These are phyloP conservation scores for Cardiocondyla obscurior DNA, from an alignment of 1,140 invertebrate genomes.

Conservation along the genomic window DNA sequence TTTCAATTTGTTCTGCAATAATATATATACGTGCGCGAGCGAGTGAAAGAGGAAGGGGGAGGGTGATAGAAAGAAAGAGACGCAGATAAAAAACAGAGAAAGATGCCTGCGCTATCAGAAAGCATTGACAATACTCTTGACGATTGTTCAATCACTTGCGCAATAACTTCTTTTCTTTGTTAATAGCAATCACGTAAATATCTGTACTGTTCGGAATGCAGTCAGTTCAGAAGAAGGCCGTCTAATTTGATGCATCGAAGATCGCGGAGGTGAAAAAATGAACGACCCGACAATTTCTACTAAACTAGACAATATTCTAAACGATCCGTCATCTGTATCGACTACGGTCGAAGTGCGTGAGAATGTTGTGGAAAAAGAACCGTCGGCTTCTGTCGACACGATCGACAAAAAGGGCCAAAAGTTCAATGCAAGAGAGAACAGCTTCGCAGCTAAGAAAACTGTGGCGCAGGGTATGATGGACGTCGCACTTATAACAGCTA, in stretches of 20 bases:
- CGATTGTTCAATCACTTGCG: background rate
- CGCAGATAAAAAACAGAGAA: background rate
- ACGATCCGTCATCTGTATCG: background rate
- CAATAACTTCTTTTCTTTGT: background rate
- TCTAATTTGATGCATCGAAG: background rate
- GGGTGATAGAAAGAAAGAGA: too few relatives aligned
- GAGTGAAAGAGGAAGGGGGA: too few relatives aligned
- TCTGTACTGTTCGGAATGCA: background rate
- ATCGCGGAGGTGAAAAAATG: background rate
- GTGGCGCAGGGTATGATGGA: constrained; percentile 90
- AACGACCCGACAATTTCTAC: background rate
- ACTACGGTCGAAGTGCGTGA: background rate
- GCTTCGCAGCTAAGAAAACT: constrained; percentile 84
- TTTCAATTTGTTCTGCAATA: too few relatives aligned
- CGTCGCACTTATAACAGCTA: constrained; percentile 90
- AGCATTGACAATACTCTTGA: background rate
- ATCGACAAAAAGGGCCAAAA: constrained; percentile 69
- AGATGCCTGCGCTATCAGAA: background rate
- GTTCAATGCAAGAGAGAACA: constrained; percentile 64
- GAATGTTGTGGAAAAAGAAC: constrained; percentile 18
- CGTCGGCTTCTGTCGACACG: constrained; percentile 64
- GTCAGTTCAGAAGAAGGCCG: background rate
- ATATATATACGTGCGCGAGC: too few relatives aligned
- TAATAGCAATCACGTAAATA: background rate
- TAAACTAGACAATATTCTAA: background rate